Evolutionary conservation across 2,113 vertebrate genomes (phyloP).

Genomic region (Miniopterus natalensis): DNA sequence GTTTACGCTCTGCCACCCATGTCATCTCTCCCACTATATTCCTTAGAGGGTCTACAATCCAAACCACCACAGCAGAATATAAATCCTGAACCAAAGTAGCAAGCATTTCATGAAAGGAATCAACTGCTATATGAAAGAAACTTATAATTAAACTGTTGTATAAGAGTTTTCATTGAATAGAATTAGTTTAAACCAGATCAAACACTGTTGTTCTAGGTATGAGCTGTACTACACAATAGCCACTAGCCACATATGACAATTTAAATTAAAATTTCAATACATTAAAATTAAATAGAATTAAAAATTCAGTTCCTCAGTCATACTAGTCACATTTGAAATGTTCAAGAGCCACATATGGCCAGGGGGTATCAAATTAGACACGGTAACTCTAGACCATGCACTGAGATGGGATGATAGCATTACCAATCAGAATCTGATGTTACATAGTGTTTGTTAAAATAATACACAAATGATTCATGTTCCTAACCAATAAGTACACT

Average conservation of each 20-base stretch:
- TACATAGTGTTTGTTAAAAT: neutral
- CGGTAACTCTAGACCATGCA: neutral
- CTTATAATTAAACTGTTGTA: neutral
- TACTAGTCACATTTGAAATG: neutral
- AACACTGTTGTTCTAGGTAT: neutral
- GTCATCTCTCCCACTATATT: neutral
- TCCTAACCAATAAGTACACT: neutral
- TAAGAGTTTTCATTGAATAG: neutral
- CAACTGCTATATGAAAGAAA: neutral
- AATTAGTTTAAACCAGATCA: neutral
- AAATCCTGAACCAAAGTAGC: neutral
- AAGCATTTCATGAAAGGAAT: neutral
- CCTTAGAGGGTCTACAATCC: neutral
- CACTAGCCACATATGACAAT: neutral
- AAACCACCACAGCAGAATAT: neutral
- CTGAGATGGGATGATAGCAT: neutral
- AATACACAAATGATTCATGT: neutral
- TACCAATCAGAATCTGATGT: neutral
- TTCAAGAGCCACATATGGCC: neutral
- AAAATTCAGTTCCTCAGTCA: neutral
- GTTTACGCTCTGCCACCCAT: neutral
- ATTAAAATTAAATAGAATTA: constrained; percentile 1
- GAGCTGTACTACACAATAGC: neutral
- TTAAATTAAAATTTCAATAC: constrained; percentile 9
- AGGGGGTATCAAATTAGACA: neutral